Base-by-base conservation (phyloP, 2,113 vertebrate species). In the Apaloderma vittatum region DNA sequence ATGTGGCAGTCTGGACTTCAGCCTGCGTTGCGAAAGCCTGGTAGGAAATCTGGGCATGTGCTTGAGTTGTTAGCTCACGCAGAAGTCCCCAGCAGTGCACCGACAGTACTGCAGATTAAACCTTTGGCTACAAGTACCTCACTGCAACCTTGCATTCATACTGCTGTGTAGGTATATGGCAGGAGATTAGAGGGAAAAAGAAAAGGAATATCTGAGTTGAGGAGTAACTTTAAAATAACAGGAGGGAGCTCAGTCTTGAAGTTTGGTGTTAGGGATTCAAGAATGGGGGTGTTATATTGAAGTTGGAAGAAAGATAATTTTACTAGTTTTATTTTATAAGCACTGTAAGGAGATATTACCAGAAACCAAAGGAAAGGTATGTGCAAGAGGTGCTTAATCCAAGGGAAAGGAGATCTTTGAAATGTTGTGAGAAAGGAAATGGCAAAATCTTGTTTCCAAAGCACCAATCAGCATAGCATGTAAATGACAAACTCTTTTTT, bases 301-400 rank as follows among this genome's bases (percentile, higher is more conserved):
- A 71, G 59, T 10, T 84, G 51, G 55, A 67, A 88, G 54, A 43
- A 93, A 83, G 46, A 43, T 37, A 12, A 90, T 88, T 92, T 83
- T 86, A 82, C 85, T 30, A 61, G 70, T 75, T 72, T 36, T 78
- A 67, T 84, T 93, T 84, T 91, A 72, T 54, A 78, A 93, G n/a
- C n/a, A 32, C 8, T 74, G 5, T 22, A 63, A 43, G 34, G 52
- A 86, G 76, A 81, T 58, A 45, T 13, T 92, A 61, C 86, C 88
- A 72, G 37, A 94, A 34, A 57, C 40, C 48, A 82, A 80, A 84
- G 85, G 72, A 51, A 62, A 86, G 23, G 29, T 17, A 63, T 77
- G 76, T 94, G 40, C 58, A 88, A 54, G 24, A 72, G 68, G 61
- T 84, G 34, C 22, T 54, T 74, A 74, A 86, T 70, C 40, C 43